Conservation (phyloP, 2,797 vertebrate genomes). For the Bradypodion pumilum region DNA sequence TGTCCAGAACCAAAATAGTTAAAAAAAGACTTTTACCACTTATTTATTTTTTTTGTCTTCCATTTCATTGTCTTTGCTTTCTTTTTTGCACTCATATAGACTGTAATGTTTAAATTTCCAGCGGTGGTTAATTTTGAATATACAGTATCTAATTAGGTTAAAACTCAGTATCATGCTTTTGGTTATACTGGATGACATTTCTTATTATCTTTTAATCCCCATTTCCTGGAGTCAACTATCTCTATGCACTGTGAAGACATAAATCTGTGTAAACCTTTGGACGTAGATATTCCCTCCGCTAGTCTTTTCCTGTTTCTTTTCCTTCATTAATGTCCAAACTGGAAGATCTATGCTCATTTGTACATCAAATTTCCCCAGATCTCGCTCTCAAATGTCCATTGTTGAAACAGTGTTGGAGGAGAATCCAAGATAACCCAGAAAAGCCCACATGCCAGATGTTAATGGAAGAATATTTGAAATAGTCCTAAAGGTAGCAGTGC, state of each 20-base stretch:
- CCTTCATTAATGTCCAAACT: background rate
- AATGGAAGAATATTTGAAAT: background rate
- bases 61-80: background rate
- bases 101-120: background rate
- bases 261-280: too few species aligned
- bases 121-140: background rate
- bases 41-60: too few species aligned
- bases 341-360: background rate
- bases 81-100: background rate
- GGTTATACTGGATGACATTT: background rate
- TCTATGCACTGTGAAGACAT: background rate
- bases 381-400: too few species aligned
- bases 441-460: background rate
- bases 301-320: background rate
- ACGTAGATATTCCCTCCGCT: background rate
- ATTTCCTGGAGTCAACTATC: background rate
- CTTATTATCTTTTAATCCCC: background rate
- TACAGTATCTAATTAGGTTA: background rate
- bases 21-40: too few species aligned
- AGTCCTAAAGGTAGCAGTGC: background rate
- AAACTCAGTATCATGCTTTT: background rate
- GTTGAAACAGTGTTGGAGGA: background rate
- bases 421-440: background rate
- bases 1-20: too few species aligned
- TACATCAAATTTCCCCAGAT: background rate